A percentile compares a stretch with the other conserved stretches of the same genome.
These are phyloP conservation scores for Erpobdella octoculata DNA, from an alignment of 2,888 invertebrate species.

Conservation along the genomic window DNA sequence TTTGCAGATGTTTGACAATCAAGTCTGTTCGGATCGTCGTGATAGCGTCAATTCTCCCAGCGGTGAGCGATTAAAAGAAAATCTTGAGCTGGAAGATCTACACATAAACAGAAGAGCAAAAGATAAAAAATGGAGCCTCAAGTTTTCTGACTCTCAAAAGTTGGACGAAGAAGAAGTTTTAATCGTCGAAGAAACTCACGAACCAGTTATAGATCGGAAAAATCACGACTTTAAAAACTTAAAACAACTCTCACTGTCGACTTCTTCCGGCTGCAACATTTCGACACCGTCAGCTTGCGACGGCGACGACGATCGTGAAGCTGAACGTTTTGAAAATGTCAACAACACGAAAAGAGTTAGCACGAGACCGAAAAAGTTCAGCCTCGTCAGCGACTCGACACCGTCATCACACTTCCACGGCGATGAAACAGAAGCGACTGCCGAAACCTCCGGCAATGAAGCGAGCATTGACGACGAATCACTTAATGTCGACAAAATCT, in stretches of 20 bases:
- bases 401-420: neutral
- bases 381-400: neutral
- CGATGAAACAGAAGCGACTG: neutral
- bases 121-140: conserved; percentile 2
- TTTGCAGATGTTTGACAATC: neutral
- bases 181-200: neutral
- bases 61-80: neutral
- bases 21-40: neutral
- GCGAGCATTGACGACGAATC: neutral
- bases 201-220: neutral
- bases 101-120: too few relatives aligned
- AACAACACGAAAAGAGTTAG: neutral
- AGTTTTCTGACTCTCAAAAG: neutral
- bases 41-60: neutral
- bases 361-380: neutral
- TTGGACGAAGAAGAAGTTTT: neutral
- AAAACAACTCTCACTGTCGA: neutral
- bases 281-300: conserved; percentile 15
- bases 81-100: neutral
- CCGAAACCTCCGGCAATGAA: neutral
- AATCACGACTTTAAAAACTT: neutral
- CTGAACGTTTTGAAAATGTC: neutral
- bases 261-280: conserved; percentile 20
- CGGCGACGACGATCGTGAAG: neutral
- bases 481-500: neutral